Conservation (phyloP, 1,140 invertebrate genomes). For the Papilio xuthus region DNA sequence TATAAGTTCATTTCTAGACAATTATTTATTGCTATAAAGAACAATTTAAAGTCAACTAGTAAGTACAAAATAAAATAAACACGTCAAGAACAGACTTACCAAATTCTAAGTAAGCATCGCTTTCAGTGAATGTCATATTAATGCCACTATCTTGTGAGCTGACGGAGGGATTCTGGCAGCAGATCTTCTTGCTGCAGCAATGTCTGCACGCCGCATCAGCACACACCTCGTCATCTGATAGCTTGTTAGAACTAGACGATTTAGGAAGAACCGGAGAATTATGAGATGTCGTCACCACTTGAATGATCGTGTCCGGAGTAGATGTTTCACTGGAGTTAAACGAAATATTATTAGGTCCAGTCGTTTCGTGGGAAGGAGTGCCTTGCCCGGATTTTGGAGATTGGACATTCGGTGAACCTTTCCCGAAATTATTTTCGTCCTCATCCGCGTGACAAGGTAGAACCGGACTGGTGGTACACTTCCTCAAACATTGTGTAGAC, state of each 20-base stretch:
- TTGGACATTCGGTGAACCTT: constrained; percentile 61
- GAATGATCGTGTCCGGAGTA: constrained; percentile 79
- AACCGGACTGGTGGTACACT: constrained; percentile 79
- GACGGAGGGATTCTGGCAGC: constrained; percentile 84
- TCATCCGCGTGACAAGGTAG: constrained; percentile 62
- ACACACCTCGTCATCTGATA: constrained; percentile 80
- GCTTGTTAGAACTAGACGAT: constrained; percentile 77
- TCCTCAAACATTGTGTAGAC: constrained; percentile 62
- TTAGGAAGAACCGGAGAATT: constrained; percentile 74
- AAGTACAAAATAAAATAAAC: background rate
- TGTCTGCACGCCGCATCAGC: constrained; percentile 72
- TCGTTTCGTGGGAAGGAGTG: constrained; percentile 72
- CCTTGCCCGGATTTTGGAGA: constrained; percentile 76
- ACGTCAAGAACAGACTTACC: constrained; percentile 64
- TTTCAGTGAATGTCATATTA: constrained; percentile 87
- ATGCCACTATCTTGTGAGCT: constrained; percentile 90
- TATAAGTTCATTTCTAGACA: background rate
- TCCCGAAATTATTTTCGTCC: constrained; percentile 55
- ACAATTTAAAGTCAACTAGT: background rate
- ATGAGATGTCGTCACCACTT: constrained; percentile 69
- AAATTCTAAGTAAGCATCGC: constrained; percentile 80
- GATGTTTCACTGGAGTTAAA: constrained; percentile 81
- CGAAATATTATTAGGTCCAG: constrained; percentile 75
- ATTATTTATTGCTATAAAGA: background rate
- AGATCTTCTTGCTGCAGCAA: constrained; percentile 81